Percentiles rank a stretch among this genome's conserved stretches.
Conservation (phyloP, 2,888 invertebrate genomes). For the Pristionchus mayeri region DNA sequence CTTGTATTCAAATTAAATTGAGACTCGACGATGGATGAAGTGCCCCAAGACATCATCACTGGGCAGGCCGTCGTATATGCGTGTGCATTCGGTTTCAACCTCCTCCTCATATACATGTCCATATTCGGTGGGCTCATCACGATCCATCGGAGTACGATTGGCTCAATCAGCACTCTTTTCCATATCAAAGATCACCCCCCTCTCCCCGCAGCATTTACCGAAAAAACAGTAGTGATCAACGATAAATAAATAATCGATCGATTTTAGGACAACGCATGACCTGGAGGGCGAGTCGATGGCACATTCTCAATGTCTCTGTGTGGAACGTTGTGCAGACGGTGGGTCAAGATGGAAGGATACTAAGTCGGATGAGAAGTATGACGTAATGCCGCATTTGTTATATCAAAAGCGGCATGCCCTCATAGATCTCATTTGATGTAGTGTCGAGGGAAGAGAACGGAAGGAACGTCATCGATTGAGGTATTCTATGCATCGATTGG, state of each 20-base stretch:
- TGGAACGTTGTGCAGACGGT: slow-evolving; percentile 13
- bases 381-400: too few relatives aligned
- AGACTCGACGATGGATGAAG: too few relatives aligned
- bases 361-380: too few relatives aligned
- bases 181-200: too few relatives aligned
- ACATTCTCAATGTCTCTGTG: slow-evolving; percentile 24
- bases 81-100: neutral
- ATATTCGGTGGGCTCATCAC: neutral
- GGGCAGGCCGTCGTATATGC: neutral
- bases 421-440: too few relatives aligned
- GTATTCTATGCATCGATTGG: slow-evolving; percentile 22
- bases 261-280: slow-evolving; percentile 25
- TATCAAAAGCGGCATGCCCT: too few relatives aligned
- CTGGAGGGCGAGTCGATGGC: slow-evolving; percentile 36
- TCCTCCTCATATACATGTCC: slow-evolving; percentile 42
- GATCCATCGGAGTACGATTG: too few relatives aligned
- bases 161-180: too few relatives aligned
- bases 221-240: neutral
- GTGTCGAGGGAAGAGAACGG: too few relatives aligned
- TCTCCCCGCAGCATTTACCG: too few relatives aligned
- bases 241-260: neutral
- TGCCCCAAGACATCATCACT: neutral
- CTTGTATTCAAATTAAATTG: too few relatives aligned
- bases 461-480: neutral
- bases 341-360: neutral